Percentiles rank a stretch among this genome's conserved stretches.
Conservation (phyloP, 1,140 invertebrate genomes). For the Pissodes strobi region DNA sequence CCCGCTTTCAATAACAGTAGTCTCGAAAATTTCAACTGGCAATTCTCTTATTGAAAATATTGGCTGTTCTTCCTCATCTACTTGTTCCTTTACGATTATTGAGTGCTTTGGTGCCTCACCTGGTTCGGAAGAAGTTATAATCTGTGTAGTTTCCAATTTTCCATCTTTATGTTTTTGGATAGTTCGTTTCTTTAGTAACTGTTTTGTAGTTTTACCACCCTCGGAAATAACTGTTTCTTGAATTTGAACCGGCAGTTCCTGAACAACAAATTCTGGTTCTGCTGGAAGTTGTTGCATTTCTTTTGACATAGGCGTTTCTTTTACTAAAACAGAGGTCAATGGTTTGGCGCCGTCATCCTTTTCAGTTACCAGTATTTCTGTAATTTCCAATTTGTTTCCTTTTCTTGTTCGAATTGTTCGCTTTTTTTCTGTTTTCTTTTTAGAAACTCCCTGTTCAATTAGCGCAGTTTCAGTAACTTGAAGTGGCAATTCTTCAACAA, state of each 20-base stretch:
- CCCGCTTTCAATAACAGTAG: constrained; percentile 34
- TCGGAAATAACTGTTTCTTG: constrained; percentile 41
- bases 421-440: constrained; percentile 50
- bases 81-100: constrained; percentile 41
- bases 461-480: constrained; percentile 43
- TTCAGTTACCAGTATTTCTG: constrained; percentile 47
- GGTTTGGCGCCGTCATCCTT: too few species aligned
- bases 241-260: constrained; percentile 52
- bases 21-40: constrained; percentile 44
- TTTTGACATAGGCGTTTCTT: constrained; percentile 32
- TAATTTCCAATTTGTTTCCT: constrained; percentile 47
- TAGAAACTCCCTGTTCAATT: constrained; percentile 45
- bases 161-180: constrained; percentile 51
- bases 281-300: too few species aligned
- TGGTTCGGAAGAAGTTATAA: constrained; percentile 51
- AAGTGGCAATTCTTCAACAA: constrained; percentile 44
- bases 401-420: constrained; percentile 51
- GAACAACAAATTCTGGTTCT: too few species aligned
- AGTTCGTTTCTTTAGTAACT: constrained; percentile 43
- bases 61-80: constrained; percentile 5
- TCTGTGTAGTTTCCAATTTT: constrained; percentile 48
- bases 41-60: constrained; percentile 31
- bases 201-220: constrained; percentile 41
- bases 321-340: too few species aligned
- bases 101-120: constrained; percentile 37